Evolutionary conservation across 2,113 vertebrate genomes (phyloP).

Genomic region (Melanotaenia duboulayi): DNA sequence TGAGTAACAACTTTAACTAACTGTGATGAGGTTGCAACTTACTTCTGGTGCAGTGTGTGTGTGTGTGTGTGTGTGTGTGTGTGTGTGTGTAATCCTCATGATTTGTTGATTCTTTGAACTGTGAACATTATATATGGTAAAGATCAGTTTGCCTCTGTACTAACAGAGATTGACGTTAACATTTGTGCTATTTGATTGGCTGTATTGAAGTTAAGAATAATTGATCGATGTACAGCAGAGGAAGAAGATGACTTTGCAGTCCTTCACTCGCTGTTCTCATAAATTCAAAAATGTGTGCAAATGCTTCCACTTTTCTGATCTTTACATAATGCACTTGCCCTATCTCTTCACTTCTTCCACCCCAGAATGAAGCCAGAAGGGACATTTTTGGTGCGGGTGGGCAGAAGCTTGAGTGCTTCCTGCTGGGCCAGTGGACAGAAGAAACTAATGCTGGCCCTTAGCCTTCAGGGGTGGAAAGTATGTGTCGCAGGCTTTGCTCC

Average conservation of each 20-base stretch:
- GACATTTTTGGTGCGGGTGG: conserved; percentile 69
- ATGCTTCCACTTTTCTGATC: neutral
- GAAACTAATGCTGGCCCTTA: conserved; percentile 92
- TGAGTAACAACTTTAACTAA: conserved; percentile 40
- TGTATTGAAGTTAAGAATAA: conserved; percentile 1
- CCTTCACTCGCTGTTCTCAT: neutral
- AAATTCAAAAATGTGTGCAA: neutral
- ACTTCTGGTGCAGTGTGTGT: conserved; percentile 71
- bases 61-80: no score
- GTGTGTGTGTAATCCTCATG: neutral
- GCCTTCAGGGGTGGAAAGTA: conserved; percentile 95
- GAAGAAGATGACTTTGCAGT: neutral
- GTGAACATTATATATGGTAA: neutral
- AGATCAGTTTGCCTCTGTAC: neutral
- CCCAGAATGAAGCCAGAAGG: conserved; percentile 18
- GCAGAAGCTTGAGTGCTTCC: conserved; percentile 92
- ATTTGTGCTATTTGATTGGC: neutral
- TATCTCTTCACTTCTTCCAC: conserved; percentile 44
- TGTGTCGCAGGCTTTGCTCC: conserved; percentile 89
- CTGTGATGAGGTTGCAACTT: neutral
- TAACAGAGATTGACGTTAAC: neutral
- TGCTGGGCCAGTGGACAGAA: conserved; percentile 94
- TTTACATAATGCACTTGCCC: conserved; percentile 26
- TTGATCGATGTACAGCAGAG: neutral
- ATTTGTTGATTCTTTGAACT: neutral